Conservation (phyloP, 2,888 invertebrate genomes). For the Eilema sororculum region DNA sequence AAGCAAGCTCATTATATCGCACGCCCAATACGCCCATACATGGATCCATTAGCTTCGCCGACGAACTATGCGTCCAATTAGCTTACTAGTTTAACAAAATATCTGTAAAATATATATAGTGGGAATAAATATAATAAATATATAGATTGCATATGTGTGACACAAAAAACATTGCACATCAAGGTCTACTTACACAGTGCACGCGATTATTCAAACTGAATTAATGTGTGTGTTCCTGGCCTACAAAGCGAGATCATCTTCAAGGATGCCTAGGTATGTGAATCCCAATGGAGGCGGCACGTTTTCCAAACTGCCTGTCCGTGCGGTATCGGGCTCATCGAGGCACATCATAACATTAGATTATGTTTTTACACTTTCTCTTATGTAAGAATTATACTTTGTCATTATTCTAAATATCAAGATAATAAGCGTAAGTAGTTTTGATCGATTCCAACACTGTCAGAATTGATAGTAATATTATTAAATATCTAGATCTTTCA, state of each 20-base stretch:
- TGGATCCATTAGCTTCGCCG: neutral
- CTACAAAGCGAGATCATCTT: neutral
- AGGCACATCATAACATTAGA: conserved; percentile 80
- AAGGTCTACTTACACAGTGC: neutral
- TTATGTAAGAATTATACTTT: conserved; percentile 77
- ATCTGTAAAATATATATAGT: neutral
- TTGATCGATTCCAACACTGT: conserved; percentile 71
- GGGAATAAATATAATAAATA: neutral
- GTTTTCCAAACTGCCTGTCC: conserved; percentile 21
- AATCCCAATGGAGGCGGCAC: conserved; percentile 1
- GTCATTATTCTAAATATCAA: conserved; percentile 79
- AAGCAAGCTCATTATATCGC: no score
- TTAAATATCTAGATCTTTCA: conserved; percentile 57
- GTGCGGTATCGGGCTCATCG: conserved; percentile 69
- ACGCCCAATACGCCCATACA: no score
- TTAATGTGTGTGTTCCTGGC: neutral
- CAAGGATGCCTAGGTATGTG: neutral
- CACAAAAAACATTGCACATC: neutral
- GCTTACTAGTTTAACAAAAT: neutral
- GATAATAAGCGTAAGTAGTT: conserved; percentile 85
- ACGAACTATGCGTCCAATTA: neutral
- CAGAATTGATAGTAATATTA: conserved; percentile 61
- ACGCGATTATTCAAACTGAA: neutral
- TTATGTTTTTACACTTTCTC: conserved; percentile 73
- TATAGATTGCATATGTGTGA: neutral